Evolutionary conservation across 2,888 invertebrate genomes (phyloP).

Genomic region (Mesorhabditis sp.): DNA sequence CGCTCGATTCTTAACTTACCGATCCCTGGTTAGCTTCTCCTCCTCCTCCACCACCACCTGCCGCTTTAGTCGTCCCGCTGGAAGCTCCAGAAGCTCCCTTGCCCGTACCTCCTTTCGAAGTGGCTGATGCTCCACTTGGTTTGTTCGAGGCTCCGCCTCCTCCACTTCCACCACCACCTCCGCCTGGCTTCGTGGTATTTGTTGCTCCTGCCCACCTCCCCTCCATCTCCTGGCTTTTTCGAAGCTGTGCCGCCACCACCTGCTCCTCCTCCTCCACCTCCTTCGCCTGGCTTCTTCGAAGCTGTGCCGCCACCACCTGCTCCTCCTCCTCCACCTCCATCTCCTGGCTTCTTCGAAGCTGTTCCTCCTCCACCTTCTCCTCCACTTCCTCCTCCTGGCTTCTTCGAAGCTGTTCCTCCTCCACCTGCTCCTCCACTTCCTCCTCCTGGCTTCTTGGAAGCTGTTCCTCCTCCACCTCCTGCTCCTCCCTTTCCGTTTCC

Average conservation of each 20-base stretch:
- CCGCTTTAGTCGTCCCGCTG: neutral
- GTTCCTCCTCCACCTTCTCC: neutral
- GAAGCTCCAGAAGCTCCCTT: neutral
- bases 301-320: neutral
- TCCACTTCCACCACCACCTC: neutral
- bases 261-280: slow-evolving; percentile 5
- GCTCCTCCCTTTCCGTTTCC: no score
- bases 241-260: neutral
- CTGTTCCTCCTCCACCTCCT: no score
- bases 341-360: neutral
- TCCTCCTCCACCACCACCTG: slow-evolving; percentile 1
- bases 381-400: neutral
- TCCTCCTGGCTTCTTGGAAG: neutral
- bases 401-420: neutral
- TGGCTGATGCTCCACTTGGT: neutral
- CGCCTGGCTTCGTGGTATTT: neutral
- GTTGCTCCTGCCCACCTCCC: neutral
- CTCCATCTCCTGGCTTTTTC: neutral
- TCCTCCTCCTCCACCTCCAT: neutral
- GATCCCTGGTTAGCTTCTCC: neutral
- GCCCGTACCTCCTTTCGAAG: neutral
- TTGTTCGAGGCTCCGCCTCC: neutral
- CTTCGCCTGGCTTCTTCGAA: neutral
- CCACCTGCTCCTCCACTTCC: neutral
- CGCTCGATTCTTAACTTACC: no score